Conservation (phyloP, 23 tunicate species). For the Pegea sp. region DNA sequence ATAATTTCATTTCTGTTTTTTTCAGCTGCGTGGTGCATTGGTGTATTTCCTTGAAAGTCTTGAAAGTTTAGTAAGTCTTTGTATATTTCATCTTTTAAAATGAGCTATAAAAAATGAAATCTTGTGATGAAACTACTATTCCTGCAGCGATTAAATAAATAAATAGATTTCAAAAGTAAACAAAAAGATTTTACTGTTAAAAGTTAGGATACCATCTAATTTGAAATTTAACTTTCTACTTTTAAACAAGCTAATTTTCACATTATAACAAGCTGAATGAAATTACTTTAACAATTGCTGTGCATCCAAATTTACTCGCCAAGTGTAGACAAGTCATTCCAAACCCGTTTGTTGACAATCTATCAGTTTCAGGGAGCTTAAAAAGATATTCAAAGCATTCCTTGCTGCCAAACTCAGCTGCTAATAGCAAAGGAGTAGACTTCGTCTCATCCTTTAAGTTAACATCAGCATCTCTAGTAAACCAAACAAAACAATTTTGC, state of each 20-base stretch:
- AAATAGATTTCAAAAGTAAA: too few relatives aligned
- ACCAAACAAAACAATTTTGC: too few relatives aligned
- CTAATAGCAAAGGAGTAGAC: background rate
- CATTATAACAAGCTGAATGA: too few relatives aligned
- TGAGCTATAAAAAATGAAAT: constrained; percentile 5
- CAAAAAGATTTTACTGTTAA: too few relatives aligned
- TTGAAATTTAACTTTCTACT: too few relatives aligned
- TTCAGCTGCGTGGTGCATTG: constrained; percentile 18
- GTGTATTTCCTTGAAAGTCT: constrained; percentile 13
- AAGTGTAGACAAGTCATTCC: background rate
- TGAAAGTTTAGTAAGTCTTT: constrained; percentile 1
- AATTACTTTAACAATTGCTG: background rate
- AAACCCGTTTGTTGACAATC: background rate
- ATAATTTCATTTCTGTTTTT: constrained; percentile 6
- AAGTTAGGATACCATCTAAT: too few relatives aligned
- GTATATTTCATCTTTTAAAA: background rate
- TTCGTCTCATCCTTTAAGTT: background rate
- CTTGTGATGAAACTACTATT: too few relatives aligned
- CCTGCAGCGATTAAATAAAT: too few relatives aligned
- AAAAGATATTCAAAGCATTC: background rate
- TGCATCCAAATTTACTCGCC: background rate
- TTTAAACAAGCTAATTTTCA: too few relatives aligned
- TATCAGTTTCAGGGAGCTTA: background rate
- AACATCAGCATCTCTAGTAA: background rate
- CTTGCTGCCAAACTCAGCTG: background rate